Conservation (phyloP, 37 sponge, comb jelly and placozoan species). For the Hexactinellida sp. region DNA sequence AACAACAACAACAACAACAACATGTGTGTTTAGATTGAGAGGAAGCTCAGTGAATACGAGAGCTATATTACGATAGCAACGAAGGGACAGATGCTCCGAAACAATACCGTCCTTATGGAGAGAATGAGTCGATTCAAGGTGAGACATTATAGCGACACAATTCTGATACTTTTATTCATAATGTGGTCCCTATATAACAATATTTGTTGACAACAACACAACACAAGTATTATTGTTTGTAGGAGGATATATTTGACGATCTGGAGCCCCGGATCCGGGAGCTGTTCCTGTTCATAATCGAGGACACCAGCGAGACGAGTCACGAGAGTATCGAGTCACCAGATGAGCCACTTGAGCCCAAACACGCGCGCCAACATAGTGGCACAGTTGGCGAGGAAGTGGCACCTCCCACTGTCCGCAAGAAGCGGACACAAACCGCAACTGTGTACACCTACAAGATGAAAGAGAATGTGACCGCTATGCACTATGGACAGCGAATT, state of each 20-base stretch:
- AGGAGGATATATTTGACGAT: background rate
- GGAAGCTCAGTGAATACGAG: background rate
- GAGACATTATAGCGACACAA: too few species aligned
- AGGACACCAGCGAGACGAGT: background rate
- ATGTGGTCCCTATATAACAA: too few species aligned
- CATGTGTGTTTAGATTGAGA: background rate
- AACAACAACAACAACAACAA: too few species aligned
- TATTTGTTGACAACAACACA: too few species aligned
- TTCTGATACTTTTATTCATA: too few species aligned
- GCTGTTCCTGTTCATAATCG: background rate
- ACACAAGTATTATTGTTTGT: too few species aligned
- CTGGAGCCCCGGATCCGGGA: background rate
- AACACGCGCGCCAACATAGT: background rate
- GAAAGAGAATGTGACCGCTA: background rate
- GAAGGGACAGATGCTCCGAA: background rate
- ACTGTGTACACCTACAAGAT: background rate
- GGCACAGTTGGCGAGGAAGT: background rate
- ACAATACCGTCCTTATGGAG: background rate
- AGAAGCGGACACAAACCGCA: background rate
- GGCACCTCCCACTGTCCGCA: background rate
- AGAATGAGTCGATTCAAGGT: background rate
- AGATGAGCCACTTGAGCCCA: background rate
- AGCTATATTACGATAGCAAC: background rate
- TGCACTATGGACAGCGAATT: background rate
- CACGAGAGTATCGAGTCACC: background rate